Evolutionary conservation across 2,888 invertebrate genomes (phyloP).

Genomic region (Neoscelio sp.): DNA sequence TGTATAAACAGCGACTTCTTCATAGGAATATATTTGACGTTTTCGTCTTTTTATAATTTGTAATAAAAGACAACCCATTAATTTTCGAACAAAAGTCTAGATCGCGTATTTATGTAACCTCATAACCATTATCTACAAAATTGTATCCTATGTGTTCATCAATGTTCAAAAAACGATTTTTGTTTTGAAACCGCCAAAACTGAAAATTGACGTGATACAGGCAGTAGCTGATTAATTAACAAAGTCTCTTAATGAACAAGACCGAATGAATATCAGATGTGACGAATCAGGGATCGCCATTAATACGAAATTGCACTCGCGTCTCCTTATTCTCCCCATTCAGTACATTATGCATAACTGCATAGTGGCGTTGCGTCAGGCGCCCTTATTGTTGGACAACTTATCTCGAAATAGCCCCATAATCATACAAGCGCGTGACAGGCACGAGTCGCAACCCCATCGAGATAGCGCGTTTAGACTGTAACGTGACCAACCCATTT

Average conservation of each 20-base stretch:
- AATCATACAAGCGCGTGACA: conserved; percentile 61
- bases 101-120: too few species aligned
- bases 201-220: too few species aligned
- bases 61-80: too few species aligned
- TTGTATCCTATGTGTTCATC: too few species aligned
- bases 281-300: conserved; percentile 24
- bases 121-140: too few species aligned
- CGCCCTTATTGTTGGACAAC: conserved; percentile 49
- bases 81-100: too few species aligned
- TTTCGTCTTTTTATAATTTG: too few species aligned
- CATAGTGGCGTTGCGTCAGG: conserved; percentile 31
- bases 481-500: conserved; percentile 64
- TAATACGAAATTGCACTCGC: conserved; percentile 31
- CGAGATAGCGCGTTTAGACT: conserved; percentile 48
- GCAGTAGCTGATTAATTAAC: conserved; percentile 37
- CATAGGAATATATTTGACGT: too few species aligned
- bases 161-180: too few species aligned
- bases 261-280: background rate
- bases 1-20: too few species aligned
- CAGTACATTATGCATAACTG: too few species aligned
- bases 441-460: conserved; percentile 41
- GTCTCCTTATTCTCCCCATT: conserved; percentile 36
- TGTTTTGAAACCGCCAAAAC: too few species aligned
- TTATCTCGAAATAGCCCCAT: conserved; percentile 56
- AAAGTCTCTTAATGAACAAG: background rate